Evolutionary conservation across 92 coral and sea anemone genomes (phyloP).

Genomic region (Meandrina meandrites): DNA sequence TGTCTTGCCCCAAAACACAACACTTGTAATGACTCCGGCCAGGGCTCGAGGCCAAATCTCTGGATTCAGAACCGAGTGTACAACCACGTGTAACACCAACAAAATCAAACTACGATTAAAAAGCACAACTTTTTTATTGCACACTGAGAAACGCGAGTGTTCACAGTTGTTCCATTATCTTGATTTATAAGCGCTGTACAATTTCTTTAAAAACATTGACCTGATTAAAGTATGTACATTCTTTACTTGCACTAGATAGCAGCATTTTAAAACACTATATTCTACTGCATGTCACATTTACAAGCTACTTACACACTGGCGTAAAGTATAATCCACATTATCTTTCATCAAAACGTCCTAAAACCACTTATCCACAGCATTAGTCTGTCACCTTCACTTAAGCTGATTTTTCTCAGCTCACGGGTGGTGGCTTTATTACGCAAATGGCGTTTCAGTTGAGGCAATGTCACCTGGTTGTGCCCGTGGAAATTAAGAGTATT

Average conservation of each 20-base stretch:
- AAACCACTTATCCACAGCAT: neutral
- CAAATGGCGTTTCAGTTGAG: too few relatives aligned
- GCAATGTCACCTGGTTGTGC: too few relatives aligned
- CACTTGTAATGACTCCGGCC: too few relatives aligned
- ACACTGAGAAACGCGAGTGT: constrained; percentile 6
- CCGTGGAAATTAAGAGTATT: too few relatives aligned
- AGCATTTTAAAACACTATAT: neutral
- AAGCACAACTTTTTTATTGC: constrained; percentile 19
- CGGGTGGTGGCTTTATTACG: too few relatives aligned
- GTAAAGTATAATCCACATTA: neutral
- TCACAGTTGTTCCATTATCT: neutral
- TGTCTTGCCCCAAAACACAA: too few relatives aligned
- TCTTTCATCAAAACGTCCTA: neutral
- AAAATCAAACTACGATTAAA: neutral
- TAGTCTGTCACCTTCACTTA: neutral
- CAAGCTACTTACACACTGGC: too few relatives aligned
- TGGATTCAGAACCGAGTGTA: too few relatives aligned
- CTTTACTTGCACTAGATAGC: neutral
- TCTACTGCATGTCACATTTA: constrained; percentile 10
- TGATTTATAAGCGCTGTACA: constrained; percentile 15
- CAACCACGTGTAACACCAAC: neutral
- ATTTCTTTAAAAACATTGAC: constrained; percentile 22
- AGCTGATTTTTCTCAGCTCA: too few relatives aligned
- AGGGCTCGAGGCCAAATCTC: too few relatives aligned
- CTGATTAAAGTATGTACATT: constrained; percentile 12